Base-by-base conservation (phyloP, 2,113 vertebrate genomes). In the Prionailurus viverrinus region DNA sequence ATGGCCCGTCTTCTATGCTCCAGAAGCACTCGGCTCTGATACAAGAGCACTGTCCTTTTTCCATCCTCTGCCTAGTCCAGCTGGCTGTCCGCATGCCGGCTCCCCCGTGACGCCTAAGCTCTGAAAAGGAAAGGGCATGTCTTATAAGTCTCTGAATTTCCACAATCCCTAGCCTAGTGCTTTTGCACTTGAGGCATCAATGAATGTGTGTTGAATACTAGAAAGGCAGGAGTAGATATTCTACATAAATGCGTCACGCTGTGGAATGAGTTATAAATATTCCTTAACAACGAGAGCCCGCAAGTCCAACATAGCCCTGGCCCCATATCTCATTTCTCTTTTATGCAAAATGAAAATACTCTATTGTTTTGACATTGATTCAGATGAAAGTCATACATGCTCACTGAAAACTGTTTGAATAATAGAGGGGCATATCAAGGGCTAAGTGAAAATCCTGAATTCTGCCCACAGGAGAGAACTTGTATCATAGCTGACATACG, bases 21-120 rank as follows among this genome's bases (percentile, higher is more conserved):
- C 41, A 36, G 9, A 4, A 81, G 23, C 27, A 53, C 65, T 25
- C 18, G 31, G 39, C n/a, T 81, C 41, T 8, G 9, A 39, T 8
- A 4, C 27, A 39, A 0, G 36, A 18, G 4, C 58, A 41, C 45
- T 8, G 2, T 27, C 65, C 18, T 51, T 1, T 36, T 1, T 9
- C 10, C 1, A 7, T 14, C 29, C 15, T 53, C n/a, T 21, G 23
- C 29, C 21, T 9, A 1, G n/a, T 10, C 5, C 14, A 48, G 29
- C 73, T 31, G 31, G 12, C 9, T 33, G 41, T 21, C 29, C n/a
- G 13, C 27, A 41, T 4, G 51, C 8, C 14, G 0, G 33, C 41
- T 65, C 41, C n/a, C 23, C 21, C 5, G 19, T 3, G 13, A 16
- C 39, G 51, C 48, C 31, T 31, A 27, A 65, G 9, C 19, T 65